Conservation (phyloP, 2,113 vertebrate species). For the Antennarius striatus region DNA sequence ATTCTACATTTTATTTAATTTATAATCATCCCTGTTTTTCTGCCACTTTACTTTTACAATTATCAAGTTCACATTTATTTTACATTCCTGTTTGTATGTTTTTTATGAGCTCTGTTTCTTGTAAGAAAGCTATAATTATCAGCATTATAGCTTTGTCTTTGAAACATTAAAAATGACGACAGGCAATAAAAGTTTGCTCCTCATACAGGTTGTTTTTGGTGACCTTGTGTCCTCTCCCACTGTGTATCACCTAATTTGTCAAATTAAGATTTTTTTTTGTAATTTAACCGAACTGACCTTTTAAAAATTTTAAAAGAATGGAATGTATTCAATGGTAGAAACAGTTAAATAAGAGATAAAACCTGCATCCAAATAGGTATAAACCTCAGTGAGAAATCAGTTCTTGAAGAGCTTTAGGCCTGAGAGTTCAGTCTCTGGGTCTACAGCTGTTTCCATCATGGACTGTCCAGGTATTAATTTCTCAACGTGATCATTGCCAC, state of each 20-base stretch:
- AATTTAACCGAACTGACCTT: background rate
- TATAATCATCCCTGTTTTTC: too few species aligned
- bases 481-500: background rate
- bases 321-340: background rate
- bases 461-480: background rate
- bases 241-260: background rate
- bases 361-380: background rate
- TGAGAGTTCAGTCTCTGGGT: constrained; percentile 5
- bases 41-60: too few species aligned
- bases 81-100: too few species aligned
- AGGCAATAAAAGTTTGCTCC: too few species aligned
- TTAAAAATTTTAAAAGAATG: background rate
- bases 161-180: too few species aligned
- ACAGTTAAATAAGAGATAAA: background rate
- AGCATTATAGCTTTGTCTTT: too few species aligned
- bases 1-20: too few species aligned
- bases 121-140: too few species aligned
- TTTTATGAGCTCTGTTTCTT: too few species aligned
- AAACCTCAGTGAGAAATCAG: background rate
- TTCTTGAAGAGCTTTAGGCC: background rate
- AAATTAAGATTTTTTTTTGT: background rate
- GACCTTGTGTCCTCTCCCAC: background rate
- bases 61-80: too few species aligned
- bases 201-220: too few species aligned
- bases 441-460: background rate